A percentile compares a stretch with the other conserved stretches of the same genome.
phyloP scores from a whole-genome alignment of 2,888 invertebrate genomes.

The Xestoiulus laeticollis region DNA sequence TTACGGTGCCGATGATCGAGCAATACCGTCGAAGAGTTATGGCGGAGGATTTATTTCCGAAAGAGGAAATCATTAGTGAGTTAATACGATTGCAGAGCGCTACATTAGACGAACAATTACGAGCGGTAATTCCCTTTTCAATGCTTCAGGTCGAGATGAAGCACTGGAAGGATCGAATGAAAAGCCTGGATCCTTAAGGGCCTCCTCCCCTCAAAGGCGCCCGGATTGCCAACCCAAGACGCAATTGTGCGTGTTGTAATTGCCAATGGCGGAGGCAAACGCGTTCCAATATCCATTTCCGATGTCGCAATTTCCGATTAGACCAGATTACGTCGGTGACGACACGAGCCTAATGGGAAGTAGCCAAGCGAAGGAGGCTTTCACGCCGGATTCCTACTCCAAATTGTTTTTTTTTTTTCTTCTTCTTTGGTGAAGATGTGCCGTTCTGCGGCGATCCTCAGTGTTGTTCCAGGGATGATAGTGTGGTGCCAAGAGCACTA shows the following conservation, averaged over 20 bases:
- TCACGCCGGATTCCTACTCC: no score
- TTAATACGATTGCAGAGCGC: neutral
- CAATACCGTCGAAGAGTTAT: neutral
- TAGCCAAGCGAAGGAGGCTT: neutral
- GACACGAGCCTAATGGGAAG: neutral
- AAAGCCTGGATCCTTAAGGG: neutral
- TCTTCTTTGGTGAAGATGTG: no score
- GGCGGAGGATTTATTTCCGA: neutral
- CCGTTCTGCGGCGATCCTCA: no score
- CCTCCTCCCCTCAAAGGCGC: neutral
- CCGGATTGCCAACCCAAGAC: neutral
- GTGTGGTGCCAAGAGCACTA: no score
- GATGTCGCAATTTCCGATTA: neutral
- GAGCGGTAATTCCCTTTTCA: neutral
- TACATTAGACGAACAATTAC: neutral
- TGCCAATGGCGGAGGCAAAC: neutral
- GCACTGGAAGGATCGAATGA: neutral
- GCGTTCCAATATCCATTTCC: neutral
- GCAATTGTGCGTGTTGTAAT: neutral
- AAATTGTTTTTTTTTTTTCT: no score
- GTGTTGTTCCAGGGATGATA: no score
- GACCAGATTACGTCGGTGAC: neutral
- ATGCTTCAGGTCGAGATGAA: neutral
- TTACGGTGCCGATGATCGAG: neutral
- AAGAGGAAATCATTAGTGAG: neutral